These are phyloP conservation scores for Vanacampus margaritifer DNA, from an alignment of 2,113 vertebrate genomes.

Conservation along the genomic window DNA sequence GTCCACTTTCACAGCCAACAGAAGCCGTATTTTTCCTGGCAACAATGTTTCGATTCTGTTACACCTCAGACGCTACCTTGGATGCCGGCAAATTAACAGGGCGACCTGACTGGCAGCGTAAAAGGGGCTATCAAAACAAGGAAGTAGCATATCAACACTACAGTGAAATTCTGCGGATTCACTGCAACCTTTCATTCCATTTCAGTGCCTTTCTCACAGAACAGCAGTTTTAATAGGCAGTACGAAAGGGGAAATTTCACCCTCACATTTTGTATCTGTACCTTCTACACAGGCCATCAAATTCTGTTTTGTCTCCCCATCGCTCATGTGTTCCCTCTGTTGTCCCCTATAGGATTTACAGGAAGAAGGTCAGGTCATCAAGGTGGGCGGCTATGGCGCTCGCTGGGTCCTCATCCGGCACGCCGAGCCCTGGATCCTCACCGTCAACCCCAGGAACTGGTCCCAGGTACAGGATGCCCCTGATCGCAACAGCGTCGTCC, in stretches of 20 bases:
- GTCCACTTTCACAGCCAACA: too few relatives aligned
- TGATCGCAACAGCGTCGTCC: constrained; percentile 19
- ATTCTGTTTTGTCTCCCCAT: neutral
- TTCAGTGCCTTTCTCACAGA: too few relatives aligned
- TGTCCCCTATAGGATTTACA: constrained; percentile 42
- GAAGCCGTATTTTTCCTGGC: too few relatives aligned
- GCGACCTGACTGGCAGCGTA: neutral
- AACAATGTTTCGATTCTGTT: too few relatives aligned
- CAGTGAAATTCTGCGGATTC: neutral
- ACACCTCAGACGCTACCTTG: too few relatives aligned
- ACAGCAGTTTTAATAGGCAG: neutral
- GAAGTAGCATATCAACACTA: too few relatives aligned
- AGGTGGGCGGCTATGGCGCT: constrained; percentile 34
- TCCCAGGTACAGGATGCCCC: neutral
- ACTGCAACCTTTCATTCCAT: neutral
- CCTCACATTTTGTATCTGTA: neutral
- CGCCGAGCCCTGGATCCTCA: constrained; percentile 59
- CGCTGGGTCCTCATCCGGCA: constrained; percentile 56
- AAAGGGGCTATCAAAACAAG: too few relatives aligned
- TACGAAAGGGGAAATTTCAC: neutral
- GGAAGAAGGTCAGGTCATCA: constrained; percentile 44
- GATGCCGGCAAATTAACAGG: too few relatives aligned
- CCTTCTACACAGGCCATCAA: neutral
- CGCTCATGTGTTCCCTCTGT: neutral
- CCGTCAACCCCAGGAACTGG: constrained; percentile 29